Percentiles rank a stretch among this genome's conserved stretches.
phyloP scores from a whole-genome alignment of 1,140 invertebrate genomes.

The Trachymyrmex cornetzi region DNA sequence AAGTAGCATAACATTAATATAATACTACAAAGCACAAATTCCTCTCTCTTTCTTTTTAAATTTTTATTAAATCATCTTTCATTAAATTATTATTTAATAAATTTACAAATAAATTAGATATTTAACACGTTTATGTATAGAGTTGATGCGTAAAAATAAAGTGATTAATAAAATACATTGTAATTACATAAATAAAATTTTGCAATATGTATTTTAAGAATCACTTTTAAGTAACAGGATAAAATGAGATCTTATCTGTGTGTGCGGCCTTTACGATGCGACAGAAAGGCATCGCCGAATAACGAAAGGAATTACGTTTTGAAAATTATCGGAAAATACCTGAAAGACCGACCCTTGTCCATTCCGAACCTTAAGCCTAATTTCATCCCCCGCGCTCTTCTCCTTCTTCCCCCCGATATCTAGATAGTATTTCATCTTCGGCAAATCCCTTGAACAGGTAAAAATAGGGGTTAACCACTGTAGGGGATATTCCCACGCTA shows the following conservation, averaged over 20 bases:
- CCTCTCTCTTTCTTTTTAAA: not conserved
- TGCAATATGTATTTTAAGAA: not conserved
- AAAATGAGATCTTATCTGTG: slow-evolving; percentile 37
- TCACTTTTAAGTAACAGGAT: not conserved
- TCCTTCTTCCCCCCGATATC: slow-evolving; percentile 34
- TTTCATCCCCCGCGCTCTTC: slow-evolving; percentile 68
- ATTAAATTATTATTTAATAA: too few relatives aligned
- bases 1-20: not conserved
- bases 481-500: slow-evolving; percentile 76
- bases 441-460: slow-evolving; percentile 78
- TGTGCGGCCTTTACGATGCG: not conserved
- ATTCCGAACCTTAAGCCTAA: slow-evolving; percentile 76
- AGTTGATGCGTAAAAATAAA: not conserved
- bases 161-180: not conserved
- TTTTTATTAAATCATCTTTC: too few relatives aligned
- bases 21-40: not conserved
- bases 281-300: not conserved
- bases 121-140: not conserved
- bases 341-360: slow-evolving; percentile 72
- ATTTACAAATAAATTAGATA: not conserved
- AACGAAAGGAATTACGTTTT: slow-evolving; percentile 68
- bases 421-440: slow-evolving; percentile 79
- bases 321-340: slow-evolving; percentile 74
- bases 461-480: slow-evolving; percentile 72
- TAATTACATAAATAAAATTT: not conserved